phyloP scores from a whole-genome alignment of 2,797 vertebrate species.

The Lerista edwardsae region DNA sequence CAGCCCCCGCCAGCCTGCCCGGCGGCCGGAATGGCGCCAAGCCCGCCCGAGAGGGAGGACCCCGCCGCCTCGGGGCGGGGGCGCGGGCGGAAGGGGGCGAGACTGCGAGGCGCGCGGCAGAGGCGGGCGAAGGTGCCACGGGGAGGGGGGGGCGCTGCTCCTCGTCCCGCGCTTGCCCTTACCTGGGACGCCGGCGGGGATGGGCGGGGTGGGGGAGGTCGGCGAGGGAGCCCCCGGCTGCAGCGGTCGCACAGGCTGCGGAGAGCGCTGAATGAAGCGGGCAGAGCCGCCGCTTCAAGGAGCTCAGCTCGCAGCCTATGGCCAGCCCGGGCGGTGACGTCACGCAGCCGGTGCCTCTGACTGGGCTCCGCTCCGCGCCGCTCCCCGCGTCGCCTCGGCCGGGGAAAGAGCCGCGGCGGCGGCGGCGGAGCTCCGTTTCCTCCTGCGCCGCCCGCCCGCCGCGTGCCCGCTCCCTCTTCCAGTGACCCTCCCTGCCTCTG shows the following conservation, averaged over 20 bases:
- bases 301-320: constrained; percentile 76
- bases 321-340: constrained; percentile 79
- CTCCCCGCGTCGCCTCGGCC: constrained; percentile 31
- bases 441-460: too few relatives aligned
- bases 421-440: too few relatives aligned
- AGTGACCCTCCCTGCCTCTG: not conserved
- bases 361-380: constrained; percentile 59
- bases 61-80: not conserved
- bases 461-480: too few relatives aligned
- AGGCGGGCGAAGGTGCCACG: not conserved
- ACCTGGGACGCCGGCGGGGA: constrained; percentile 1
- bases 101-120: not conserved
- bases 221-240: constrained; percentile 52
- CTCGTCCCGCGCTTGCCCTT: not conserved
- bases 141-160: not conserved
- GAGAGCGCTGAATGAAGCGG: constrained; percentile 67
- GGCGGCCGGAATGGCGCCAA: not conserved
- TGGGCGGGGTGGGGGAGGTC: constrained; percentile 47
- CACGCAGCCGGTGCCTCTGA: constrained; percentile 65
- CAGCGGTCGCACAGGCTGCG: constrained; percentile 70
- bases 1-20: not conserved
- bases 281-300: constrained; percentile 66
- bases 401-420: too few relatives aligned
- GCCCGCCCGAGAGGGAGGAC: not conserved
- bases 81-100: not conserved